Evolutionary conservation across 35 echinoderm and acorn worm species (phyloP).

Genomic region (Eucidaris tribuloides): DNA sequence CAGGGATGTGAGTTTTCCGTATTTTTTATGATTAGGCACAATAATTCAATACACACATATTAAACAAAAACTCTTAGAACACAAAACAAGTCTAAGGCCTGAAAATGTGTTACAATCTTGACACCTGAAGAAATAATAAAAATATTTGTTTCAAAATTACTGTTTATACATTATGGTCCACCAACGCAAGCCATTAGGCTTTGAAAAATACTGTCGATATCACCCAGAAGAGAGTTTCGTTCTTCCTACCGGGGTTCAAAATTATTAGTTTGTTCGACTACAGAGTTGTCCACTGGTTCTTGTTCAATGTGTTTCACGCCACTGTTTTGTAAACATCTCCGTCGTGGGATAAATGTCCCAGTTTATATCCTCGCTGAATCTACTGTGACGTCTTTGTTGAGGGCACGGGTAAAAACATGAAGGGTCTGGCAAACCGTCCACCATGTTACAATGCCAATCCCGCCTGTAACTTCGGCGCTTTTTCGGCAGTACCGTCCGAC

Average conservation of each 20-base stretch:
- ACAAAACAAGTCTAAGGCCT: too few species aligned
- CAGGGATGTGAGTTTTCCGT: too few species aligned
- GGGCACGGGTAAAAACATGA: not conserved
- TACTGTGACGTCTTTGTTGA: not conserved
- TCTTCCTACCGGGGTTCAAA: too few species aligned
- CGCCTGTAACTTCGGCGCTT: constrained; percentile 1
- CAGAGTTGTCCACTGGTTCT: not conserved
- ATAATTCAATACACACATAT: too few species aligned
- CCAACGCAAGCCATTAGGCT: constrained; percentile 24
- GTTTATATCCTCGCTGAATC: not conserved
- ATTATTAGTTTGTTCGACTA: too few species aligned
- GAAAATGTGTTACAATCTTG: too few species aligned
- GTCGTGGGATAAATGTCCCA: constrained; percentile 8
- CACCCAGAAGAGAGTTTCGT: constrained; percentile 7
- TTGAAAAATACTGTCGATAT: constrained; percentile 34
- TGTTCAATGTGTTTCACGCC: constrained; percentile 4
- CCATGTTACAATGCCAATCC: too few species aligned
- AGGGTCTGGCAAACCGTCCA: not conserved
- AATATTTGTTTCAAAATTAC: too few species aligned
- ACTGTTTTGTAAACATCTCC: constrained; percentile 1
- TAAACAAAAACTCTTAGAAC: too few species aligned
- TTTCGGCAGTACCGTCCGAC: constrained; percentile 12
- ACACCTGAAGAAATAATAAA: too few species aligned
- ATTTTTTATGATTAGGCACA: too few species aligned
- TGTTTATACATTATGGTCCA: not conserved